These are phyloP conservation scores for Xenentodon cancila DNA, from an alignment of 2,797 vertebrate genomes.

Conservation along the genomic window DNA sequence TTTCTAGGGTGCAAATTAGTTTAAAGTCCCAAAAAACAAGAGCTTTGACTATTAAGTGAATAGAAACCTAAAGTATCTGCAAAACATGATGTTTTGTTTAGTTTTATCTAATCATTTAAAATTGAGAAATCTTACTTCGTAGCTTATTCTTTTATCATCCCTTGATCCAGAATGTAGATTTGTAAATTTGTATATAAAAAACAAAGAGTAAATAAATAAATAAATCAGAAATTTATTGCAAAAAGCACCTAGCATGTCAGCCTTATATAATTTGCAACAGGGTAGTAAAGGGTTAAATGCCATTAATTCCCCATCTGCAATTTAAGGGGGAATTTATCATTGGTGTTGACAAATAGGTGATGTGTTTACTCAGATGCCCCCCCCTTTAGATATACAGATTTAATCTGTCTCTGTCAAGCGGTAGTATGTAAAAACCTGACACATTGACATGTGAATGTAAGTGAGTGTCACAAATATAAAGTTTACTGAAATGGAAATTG, in stretches of 20 bases:
- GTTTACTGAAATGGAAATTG: conserved; percentile 80
- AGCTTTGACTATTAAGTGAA: no score
- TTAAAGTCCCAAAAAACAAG: no score
- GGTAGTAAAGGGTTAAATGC: conserved; percentile 63
- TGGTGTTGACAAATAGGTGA: conserved; percentile 68
- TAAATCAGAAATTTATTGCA: not conserved
- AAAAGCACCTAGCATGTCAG: conserved; percentile 4
- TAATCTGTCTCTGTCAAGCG: conserved; percentile 52
- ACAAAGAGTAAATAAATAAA: no score
- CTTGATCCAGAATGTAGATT: no score
- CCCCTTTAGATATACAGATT: conserved; percentile 64
- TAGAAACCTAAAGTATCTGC: no score
- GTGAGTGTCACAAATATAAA: conserved; percentile 78
- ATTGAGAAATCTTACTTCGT: no score
- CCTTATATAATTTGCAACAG: conserved; percentile 16
- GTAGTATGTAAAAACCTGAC: conserved; percentile 65
- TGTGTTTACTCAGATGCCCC: conserved; percentile 71
- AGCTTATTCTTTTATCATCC: no score
- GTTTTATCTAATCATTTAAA: no score
- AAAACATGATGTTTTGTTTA: no score
- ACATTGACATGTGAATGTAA: conserved; percentile 68
- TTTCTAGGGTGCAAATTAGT: no score
- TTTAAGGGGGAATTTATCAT: conserved; percentile 70
- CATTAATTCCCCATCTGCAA: conserved; percentile 63
- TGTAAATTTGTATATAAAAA: no score